Base-by-base conservation (phyloP, 37 sponge, comb jelly and placozoan genomes). In the Aphrocallistes beatrix region DNA sequence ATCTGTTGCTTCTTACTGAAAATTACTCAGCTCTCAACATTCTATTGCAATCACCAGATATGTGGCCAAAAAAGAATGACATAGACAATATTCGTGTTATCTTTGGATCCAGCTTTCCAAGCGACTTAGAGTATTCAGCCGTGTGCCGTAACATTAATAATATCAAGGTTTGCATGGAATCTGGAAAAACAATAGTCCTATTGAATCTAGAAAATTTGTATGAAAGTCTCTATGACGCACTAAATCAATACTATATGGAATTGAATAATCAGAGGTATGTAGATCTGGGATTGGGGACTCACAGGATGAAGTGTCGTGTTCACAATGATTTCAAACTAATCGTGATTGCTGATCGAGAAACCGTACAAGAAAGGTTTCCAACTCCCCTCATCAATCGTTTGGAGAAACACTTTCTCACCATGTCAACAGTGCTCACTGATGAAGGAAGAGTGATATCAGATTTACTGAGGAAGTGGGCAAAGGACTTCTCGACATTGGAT, bases 321-420 rank as follows among this genome's bases (percentile, higher is more conserved):
- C 87, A 89, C 37, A 23, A 83, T 36, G 40, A 89, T 36, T 89
- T 89, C 84, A 86, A 85, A 60, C 75, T 94, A 36, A 94, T 92
- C 38, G 84, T 94, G 42, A 90, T 94, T 39, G 92, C 92, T 85
- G 93, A 92, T 45, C 92, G 87, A 75, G 84, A 86, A 32, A 92
- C 90, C 36, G 93, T 95, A 8, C 88, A 93, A 81, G 89, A 87
- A 16, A 88, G 92, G 86, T 96, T 96, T 50, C 96, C 96, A 1
- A 96, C 90, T 36, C 96, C 96, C 21, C 90, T 96, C 9, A 93
- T 96, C 51, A 96, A 96, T 75, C 89, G 96, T 17, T 87, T 96
- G 51, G 96, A 96, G 83, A 96, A 96, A 45, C 96, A 96, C 39
- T 89, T 93, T 85, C 91, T 96, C 37, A 89, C 89, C 32, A 84